phyloP scores from a whole-genome alignment of 1,140 invertebrate genomes.

The Mactra quadrangularis region DNA sequence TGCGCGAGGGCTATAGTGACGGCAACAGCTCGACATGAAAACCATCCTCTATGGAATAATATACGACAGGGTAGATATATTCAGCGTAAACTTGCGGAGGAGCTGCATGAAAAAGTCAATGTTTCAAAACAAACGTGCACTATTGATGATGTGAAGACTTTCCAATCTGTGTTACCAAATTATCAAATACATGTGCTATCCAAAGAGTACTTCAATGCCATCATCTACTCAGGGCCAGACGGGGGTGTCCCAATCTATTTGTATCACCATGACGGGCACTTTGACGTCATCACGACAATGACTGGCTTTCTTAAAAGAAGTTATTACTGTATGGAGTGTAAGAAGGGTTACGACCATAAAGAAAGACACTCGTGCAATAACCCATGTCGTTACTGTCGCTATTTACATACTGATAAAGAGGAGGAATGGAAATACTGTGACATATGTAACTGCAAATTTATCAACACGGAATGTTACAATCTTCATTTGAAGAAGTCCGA shows the following conservation, averaged over 20 bases:
- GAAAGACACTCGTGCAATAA: conserved; percentile 36
- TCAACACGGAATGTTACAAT: conserved; percentile 15
- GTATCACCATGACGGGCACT: conserved; percentile 26
- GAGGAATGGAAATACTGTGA: conserved; percentile 29
- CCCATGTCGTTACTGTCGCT: conserved; percentile 28
- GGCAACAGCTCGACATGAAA: conserved; percentile 12
- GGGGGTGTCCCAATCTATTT: conserved; percentile 4
- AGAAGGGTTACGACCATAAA: conserved; percentile 31
- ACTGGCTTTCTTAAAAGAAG: conserved; percentile 38
- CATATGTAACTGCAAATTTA: conserved; percentile 26
- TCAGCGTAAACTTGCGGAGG: background rate
- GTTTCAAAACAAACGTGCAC: background rate
- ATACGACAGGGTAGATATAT: background rate
- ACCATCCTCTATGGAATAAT: conserved; percentile 23
- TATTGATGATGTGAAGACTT: conserved; percentile 20
- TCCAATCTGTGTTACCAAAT: conserved; percentile 1
- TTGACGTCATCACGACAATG: conserved; percentile 22
- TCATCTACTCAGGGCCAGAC: background rate
- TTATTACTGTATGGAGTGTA: conserved; percentile 21
- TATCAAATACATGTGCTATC: conserved; percentile 47
- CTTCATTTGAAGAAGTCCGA: conserved; percentile 43
- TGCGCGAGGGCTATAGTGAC: conserved; percentile 9
- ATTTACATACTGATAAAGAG: conserved; percentile 24
- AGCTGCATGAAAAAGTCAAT: conserved; percentile 9
- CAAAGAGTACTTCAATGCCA: conserved; percentile 41